A percentile compares a stretch with the other conserved stretches of the same genome.
Evolutionary conservation across 1,140 invertebrate species (phyloP).

Genomic region (Cryptotermes secundus): DNA sequence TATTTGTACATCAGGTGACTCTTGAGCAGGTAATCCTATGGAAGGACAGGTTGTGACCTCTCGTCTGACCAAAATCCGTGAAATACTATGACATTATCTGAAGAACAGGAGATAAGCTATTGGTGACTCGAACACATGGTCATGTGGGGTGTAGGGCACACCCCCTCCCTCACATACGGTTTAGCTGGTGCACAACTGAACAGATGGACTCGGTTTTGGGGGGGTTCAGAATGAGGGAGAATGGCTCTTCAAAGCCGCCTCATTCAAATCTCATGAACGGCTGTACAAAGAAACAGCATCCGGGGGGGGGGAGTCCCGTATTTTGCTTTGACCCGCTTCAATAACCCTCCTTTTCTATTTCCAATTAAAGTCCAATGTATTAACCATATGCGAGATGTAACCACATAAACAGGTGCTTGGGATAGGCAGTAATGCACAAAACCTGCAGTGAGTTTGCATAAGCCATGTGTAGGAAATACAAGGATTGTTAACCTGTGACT

Average conservation of each 20-base stretch:
- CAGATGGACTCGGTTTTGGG: conserved; percentile 10
- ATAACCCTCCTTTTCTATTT: conserved; percentile 24
- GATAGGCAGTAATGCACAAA: no score
- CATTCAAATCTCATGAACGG: background rate
- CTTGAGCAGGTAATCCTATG: no score
- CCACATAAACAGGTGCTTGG: conserved; percentile 36
- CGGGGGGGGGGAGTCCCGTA: background rate
- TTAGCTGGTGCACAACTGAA: conserved; percentile 10
- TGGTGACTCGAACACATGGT: background rate
- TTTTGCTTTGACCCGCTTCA: background rate
- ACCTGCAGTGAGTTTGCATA: no score
- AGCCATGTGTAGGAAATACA: no score
- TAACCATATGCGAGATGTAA: conserved; percentile 37
- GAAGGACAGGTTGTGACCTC: background rate
- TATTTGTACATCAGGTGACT: no score
- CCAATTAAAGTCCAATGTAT: conserved; percentile 38
- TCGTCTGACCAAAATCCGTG: background rate
- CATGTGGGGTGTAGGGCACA: background rate
- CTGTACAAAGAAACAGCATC: background rate
- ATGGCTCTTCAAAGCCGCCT: background rate
- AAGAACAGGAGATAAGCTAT: background rate
- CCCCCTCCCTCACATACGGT: no score
- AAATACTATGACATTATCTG: background rate
- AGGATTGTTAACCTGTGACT: no score
- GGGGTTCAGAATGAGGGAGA: background rate